Base-by-base conservation (phyloP, 2,113 vertebrate genomes). In the Dicaeum eximium region DNA sequence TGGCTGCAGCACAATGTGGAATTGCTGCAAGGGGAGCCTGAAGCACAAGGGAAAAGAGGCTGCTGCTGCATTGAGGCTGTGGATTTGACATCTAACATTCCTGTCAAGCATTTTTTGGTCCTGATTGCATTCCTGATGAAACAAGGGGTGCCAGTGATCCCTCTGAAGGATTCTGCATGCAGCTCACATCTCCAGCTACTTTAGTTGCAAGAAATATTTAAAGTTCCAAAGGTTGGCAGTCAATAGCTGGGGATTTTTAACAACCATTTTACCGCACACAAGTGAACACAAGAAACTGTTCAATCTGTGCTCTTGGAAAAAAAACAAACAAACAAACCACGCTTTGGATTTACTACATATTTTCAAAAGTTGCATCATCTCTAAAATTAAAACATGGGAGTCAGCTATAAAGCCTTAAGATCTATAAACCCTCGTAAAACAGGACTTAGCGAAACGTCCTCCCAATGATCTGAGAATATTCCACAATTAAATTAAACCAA, bases 401-500 rank as follows among this genome's bases (percentile, higher is more conserved):
- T 79, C 84, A 77, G 58, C 74, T 93, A 45, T 18, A 79, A 85
- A 88, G 51, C 42, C 38, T 83, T 37, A 78, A 87, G 74, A 95
- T 86, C 79, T 74, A 70, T 47, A 93, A 95, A 91, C 18, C 48
- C 86, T 92, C 0, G 30, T 92, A 88, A 86, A 93, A 37, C 21
- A 73, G 47, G 64, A 61, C 84, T 92, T 71, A 72, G 60, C 67
- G 72, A 91, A 93, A 92, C n/a, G 79, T 75, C 84, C 57, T 91
- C 74, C 33, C 57, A 47, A 17, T 4, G 62, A 93, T 71, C 80
- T 84, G 82, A 92, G 88, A 83, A 66, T 73, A 86, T 92, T 82
- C 79, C 64, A 75, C 66, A 70, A 81, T 90, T 84, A 90, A 92
- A 90, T 70, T 70, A 95, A 94, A 92, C n/a, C 88, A 83, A 80